A percentile compares a stretch with the other conserved stretches of the same genome.
Evolutionary conservation across 2,797 vertebrate genomes (phyloP).

Genomic region (Malurus leucopterus): DNA sequence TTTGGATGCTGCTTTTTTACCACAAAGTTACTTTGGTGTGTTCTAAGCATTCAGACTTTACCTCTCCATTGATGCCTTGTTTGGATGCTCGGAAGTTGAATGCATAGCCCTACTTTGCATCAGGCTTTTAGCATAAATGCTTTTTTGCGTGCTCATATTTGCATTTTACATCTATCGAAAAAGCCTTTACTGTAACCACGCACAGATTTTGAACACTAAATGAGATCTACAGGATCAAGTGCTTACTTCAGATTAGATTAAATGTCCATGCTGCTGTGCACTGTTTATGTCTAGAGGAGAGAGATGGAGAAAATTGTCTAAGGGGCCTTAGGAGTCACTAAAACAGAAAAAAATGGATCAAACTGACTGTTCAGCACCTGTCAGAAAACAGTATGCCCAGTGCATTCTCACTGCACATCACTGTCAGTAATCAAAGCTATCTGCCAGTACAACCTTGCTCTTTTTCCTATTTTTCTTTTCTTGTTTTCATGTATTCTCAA

Average conservation of each 20-base stretch:
- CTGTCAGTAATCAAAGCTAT: neutral
- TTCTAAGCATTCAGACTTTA: neutral
- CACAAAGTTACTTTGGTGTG: neutral
- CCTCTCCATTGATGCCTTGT: neutral
- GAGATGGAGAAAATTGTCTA: neutral
- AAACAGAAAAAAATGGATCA: neutral
- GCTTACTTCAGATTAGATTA: neutral
- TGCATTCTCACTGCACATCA: neutral
- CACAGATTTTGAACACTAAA: neutral
- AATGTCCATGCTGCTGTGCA: neutral
- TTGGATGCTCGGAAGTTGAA: neutral
- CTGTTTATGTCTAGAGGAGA: neutral
- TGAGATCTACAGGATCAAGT: neutral
- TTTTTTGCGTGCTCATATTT: neutral
- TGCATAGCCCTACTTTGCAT: neutral
- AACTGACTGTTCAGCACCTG: neutral
- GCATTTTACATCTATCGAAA: neutral
- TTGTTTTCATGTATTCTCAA: neutral
- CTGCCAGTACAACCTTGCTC: neutral
- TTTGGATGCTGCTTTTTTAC: neutral
- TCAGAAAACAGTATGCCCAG: neutral
- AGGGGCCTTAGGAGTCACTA: neutral
- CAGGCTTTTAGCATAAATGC: neutral
- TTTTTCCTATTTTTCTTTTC: neutral
- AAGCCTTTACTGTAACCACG: neutral